Base-by-base conservation (phyloP, 1,140 invertebrate species). In the Rhynchophorus ferrugineus region DNA sequence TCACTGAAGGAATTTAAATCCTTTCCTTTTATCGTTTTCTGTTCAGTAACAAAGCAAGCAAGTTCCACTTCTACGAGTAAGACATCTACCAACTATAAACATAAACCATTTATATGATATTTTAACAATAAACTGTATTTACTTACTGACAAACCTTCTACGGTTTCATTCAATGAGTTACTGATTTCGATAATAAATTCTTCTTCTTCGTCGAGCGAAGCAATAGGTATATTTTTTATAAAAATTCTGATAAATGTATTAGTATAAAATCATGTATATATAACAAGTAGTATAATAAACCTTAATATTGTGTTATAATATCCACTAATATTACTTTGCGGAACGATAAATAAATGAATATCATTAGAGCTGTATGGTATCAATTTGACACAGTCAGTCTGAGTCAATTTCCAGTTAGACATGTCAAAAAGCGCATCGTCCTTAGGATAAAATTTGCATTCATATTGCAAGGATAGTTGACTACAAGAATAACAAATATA, bases 191-290 rank as follows among this genome's bases (percentile, higher is more conserved):
- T 29, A 6, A 45, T 6, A 55, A 61, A 59, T 13, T 38, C 20
- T 36, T 59, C 50, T n/a, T 50, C 34, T 42, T 54, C 49, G 24
- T 39, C 36, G 9, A 61, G 16, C 24, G 59, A 49, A 8, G 46
- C 42, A 17, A 59, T 37, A 13, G 61, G 59, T 13, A 62, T 33
- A 37, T 62, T 51, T 37, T 38, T 35, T 16, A 61, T 49, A 33
- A 57, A 57, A 5, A 62, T 51, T 29, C 61, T 62, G 41, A 36
- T 51, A 44, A 36, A 22, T 41, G n/a, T 14, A 34, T n/a, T n/a
- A 1, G 21, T 17, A 2, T 19, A 6, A 24, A 34, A 7, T 9
- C 8, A 14, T 9, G 16, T 6, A 6, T 6, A 22, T 43, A 3
- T 3, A 7, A 8, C 3, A 11, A 13, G 19, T 17, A 17, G 9